phyloP scores from a whole-genome alignment of 1,140 invertebrate genomes.

The Trichogramma pretiosum region DNA sequence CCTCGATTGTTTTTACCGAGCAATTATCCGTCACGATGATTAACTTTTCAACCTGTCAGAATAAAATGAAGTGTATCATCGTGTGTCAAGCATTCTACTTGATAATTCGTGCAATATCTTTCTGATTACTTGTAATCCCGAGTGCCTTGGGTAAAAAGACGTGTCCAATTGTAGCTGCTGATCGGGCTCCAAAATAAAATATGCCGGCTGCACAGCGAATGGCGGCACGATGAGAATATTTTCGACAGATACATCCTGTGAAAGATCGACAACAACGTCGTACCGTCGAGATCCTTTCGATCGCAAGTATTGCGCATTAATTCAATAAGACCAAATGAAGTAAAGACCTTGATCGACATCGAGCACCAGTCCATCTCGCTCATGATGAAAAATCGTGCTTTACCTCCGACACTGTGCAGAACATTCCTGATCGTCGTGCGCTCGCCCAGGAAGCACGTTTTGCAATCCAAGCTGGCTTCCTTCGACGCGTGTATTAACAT shows the following conservation, averaged over 20 bases:
- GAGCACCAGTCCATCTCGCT: constrained; percentile 35
- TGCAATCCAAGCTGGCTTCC: constrained; percentile 27
- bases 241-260: constrained; percentile 21
- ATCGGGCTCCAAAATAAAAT: constrained; percentile 25
- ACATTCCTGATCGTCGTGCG: constrained; percentile 15
- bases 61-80: too few relatives aligned
- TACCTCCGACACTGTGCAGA: constrained; percentile 30
- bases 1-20: constrained; percentile 23
- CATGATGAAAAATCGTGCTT: constrained; percentile 33
- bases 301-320: not conserved
- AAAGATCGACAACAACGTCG: not conserved
- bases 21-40: constrained; percentile 30
- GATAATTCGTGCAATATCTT: not conserved
- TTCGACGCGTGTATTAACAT: too few relatives aligned
- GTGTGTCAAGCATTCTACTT: too few relatives aligned
- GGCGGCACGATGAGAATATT: constrained; percentile 23
- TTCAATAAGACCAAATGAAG: not conserved
- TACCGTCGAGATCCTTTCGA: not conserved
- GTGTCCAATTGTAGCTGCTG: constrained; percentile 24
- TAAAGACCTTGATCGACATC: constrained; percentile 27
- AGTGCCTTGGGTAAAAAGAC: constrained; percentile 25
- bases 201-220: constrained; percentile 28
- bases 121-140: constrained; percentile 26
- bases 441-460: constrained; percentile 31
- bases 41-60: constrained; percentile 26